A percentile compares a stretch with the other conserved stretches of the same genome.
Conservation (phyloP, 2,797 vertebrate species). For the Distichodus sexfasciatus region DNA sequence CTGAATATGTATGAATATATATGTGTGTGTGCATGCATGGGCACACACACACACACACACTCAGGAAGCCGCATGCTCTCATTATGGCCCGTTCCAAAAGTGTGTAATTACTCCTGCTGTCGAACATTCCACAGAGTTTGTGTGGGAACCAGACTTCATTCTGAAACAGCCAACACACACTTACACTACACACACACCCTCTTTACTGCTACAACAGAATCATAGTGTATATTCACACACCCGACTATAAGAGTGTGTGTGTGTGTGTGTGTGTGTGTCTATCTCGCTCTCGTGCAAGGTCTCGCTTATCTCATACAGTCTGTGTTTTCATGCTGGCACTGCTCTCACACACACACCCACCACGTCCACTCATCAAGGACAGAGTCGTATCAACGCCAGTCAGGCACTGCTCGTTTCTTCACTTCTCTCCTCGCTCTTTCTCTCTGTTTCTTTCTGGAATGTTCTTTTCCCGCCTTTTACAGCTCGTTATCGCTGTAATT, state of each 20-base stretch:
- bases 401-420: too few species aligned
- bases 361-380: too few species aligned
- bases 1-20: conserved; percentile 59
- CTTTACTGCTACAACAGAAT: too few species aligned
- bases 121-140: conserved; percentile 54
- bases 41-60: conserved; percentile 35
- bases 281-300: background rate
- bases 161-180: conserved; percentile 54
- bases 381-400: too few species aligned
- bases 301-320: conserved; percentile 38
- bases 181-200: conserved; percentile 17
- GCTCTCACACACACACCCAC: too few species aligned
- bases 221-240: too few species aligned
- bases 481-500: too few species aligned
- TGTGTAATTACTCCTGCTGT: conserved; percentile 61
- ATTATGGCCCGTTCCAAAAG: conserved; percentile 53
- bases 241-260: conserved; percentile 25
- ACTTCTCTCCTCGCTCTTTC: too few species aligned
- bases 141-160: too few species aligned
- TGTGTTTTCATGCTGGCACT: conserved; percentile 42
- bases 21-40: background rate
- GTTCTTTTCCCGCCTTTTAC: too few species aligned
- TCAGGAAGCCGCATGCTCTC: conserved; percentile 46
- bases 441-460: too few species aligned
- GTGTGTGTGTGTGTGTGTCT: background rate